These are phyloP conservation scores for Drosophila hamatofila DNA, from an alignment of 2,888 invertebrate species.

Conservation along the genomic window DNA sequence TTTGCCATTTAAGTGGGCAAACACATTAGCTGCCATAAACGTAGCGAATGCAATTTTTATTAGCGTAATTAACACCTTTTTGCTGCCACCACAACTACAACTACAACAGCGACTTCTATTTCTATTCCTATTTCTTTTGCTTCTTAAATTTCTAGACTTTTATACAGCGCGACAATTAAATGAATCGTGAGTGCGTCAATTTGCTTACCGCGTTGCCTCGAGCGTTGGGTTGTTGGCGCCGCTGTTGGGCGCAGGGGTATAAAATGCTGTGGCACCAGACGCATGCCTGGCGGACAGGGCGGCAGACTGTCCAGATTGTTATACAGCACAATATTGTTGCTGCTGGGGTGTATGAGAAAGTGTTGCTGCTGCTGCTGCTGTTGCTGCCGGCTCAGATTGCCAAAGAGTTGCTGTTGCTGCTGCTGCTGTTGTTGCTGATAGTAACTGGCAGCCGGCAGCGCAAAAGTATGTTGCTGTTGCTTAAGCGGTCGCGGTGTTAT, in stretches of 20 bases:
- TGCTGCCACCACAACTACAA: neutral
- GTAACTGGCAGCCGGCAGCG: constrained; percentile 57
- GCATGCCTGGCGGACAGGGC: constrained; percentile 84
- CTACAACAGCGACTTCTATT: neutral
- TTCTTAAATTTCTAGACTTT: constrained; percentile 1
- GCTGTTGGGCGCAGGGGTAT: constrained; percentile 77
- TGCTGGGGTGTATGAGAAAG: constrained; percentile 82
- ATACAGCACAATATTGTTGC: constrained; percentile 84
- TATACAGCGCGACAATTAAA: constrained; percentile 57
- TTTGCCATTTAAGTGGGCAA: constrained; percentile 58
- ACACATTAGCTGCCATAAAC: constrained; percentile 68
- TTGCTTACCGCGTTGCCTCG: constrained; percentile 83
- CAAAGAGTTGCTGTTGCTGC: constrained; percentile 59
- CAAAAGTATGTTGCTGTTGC: constrained; percentile 56
- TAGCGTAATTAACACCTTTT: constrained; percentile 74
- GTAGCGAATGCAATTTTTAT: constrained; percentile 73
- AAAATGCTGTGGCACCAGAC: constrained; percentile 81
- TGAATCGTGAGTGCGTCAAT: constrained; percentile 41
- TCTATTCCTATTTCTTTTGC: neutral
- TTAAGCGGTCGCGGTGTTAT: constrained; percentile 57
- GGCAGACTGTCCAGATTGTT: constrained; percentile 81
- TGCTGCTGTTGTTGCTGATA: constrained; percentile 60
- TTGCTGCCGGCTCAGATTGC: constrained; percentile 56
- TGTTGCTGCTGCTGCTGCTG: constrained; percentile 75
- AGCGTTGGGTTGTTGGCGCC: constrained; percentile 71